Evolutionary conservation across 2,113 vertebrate species (phyloP).

Genomic region (Lophura nycthemera): DNA sequence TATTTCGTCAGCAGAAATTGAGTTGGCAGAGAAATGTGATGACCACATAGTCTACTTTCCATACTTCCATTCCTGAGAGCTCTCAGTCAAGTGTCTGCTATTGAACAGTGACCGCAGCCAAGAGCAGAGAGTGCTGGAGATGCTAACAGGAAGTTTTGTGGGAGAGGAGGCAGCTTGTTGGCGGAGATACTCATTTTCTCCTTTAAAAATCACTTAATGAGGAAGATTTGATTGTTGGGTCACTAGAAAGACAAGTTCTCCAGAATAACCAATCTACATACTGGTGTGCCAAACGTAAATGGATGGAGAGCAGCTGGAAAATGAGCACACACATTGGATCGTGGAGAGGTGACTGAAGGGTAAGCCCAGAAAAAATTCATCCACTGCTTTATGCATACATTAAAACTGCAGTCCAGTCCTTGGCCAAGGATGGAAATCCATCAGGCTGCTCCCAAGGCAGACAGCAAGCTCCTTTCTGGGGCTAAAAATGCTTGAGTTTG

Average conservation of each 20-base stretch:
- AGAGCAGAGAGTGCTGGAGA: accelerated
- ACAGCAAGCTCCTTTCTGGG: background rate
- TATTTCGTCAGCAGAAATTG: conserved; percentile 38
- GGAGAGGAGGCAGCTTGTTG: background rate
- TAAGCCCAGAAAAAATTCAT: background rate
- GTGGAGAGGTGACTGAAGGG: background rate
- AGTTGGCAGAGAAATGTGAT: conserved; percentile 11
- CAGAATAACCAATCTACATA: background rate
- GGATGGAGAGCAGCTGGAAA: background rate
- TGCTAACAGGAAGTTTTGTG: background rate
- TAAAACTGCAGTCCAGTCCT: background rate
- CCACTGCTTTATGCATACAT: background rate
- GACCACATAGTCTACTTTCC: background rate
- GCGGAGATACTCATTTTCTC: background rate
- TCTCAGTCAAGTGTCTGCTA: conserved; percentile 20
- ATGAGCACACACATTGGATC: background rate
- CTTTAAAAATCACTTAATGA: background rate
- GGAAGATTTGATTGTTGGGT: background rate
- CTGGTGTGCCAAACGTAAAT: background rate
- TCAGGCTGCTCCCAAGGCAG: background rate
- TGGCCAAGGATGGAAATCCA: background rate
- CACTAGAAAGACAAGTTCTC: background rate
- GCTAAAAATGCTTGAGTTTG: background rate
- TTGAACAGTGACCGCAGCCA: background rate
- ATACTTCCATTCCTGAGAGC: conserved; percentile 11